Evolutionary conservation across 2,888 invertebrate genomes (phyloP).

Genomic region (Antheraea yamamai): DNA sequence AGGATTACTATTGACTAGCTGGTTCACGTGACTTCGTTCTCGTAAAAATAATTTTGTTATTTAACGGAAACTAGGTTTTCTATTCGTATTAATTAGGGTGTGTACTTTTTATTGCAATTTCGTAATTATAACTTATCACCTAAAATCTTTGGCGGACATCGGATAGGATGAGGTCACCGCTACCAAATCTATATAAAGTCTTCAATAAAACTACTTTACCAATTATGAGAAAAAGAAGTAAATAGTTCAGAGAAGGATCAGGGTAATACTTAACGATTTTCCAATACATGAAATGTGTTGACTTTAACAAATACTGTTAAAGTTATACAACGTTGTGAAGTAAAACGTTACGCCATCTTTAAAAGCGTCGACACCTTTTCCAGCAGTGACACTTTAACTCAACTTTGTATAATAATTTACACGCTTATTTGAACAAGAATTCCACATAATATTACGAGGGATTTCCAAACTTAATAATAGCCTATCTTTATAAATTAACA

Average conservation of each 20-base stretch:
- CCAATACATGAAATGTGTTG: neutral
- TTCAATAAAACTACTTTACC: neutral
- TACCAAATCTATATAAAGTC: too few relatives aligned
- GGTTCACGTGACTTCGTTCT: too few relatives aligned
- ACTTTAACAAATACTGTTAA: neutral
- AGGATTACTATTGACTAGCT: too few relatives aligned
- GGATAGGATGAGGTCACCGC: too few relatives aligned
- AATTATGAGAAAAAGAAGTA: neutral
- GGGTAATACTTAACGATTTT: neutral
- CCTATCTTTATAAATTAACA: neutral
- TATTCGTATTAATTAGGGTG: too few relatives aligned
- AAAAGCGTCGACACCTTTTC: constrained; percentile 7
- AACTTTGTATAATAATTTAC: constrained; percentile 12
- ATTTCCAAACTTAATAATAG: neutral
- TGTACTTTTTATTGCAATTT: too few relatives aligned
- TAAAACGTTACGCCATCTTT: constrained; percentile 1
- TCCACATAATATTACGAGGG: neutral
- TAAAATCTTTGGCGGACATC: too few relatives aligned
- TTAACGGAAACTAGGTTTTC: too few relatives aligned
- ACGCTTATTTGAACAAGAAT: constrained; percentile 2
- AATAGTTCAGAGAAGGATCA: neutral
- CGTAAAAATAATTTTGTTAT: too few relatives aligned
- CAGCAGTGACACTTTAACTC: neutral
- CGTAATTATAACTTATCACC: too few relatives aligned
- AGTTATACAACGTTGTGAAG: neutral